phyloP scores from a whole-genome alignment of 2,797 vertebrate genomes.

The Sphaeramia orbicularis region DNA sequence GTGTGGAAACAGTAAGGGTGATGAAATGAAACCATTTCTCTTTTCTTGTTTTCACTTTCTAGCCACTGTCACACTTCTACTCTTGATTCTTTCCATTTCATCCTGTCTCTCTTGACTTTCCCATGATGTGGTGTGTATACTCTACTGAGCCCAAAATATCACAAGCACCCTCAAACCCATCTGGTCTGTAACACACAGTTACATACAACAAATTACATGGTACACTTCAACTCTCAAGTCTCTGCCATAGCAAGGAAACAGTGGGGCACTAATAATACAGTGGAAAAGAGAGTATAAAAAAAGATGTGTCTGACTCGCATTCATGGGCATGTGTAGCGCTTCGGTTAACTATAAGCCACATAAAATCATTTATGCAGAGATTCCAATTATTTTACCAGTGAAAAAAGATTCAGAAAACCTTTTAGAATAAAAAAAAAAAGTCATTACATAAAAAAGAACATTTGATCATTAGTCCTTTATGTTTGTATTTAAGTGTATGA shows the following conservation, averaged over 20 bases:
- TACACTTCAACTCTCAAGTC: slow-evolving; percentile 47
- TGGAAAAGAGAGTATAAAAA: slow-evolving; percentile 21
- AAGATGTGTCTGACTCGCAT: slow-evolving; percentile 1
- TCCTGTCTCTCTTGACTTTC: slow-evolving; percentile 57
- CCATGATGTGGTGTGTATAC: slow-evolving; percentile 26
- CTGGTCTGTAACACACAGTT: slow-evolving; percentile 65
- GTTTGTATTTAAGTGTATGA: too few species aligned
- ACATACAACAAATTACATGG: slow-evolving; percentile 67
- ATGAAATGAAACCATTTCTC: slow-evolving; percentile 79
- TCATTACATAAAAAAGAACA: too few species aligned
- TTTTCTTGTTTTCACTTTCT: slow-evolving; percentile 70
- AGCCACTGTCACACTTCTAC: slow-evolving; percentile 55
- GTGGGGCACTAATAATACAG: slow-evolving; percentile 13
- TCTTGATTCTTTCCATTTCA: slow-evolving; percentile 65
- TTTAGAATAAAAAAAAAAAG: too few species aligned
- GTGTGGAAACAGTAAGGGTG: slow-evolving; percentile 69
- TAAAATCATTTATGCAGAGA: too few species aligned
- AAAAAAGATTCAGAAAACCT: too few species aligned
- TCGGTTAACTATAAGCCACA: neutral
- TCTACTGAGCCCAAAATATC: slow-evolving; percentile 62
- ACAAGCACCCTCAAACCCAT: slow-evolving; percentile 68
- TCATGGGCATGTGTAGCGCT: neutral
- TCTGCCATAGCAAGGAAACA: slow-evolving; percentile 9
- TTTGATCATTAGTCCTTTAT: too few species aligned
- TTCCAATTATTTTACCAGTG: too few species aligned